Evolutionary conservation across 2,797 vertebrate genomes (phyloP), one percentile per base, ranked within the genome.

Genomic region (Nyctalus aviator): DNA sequence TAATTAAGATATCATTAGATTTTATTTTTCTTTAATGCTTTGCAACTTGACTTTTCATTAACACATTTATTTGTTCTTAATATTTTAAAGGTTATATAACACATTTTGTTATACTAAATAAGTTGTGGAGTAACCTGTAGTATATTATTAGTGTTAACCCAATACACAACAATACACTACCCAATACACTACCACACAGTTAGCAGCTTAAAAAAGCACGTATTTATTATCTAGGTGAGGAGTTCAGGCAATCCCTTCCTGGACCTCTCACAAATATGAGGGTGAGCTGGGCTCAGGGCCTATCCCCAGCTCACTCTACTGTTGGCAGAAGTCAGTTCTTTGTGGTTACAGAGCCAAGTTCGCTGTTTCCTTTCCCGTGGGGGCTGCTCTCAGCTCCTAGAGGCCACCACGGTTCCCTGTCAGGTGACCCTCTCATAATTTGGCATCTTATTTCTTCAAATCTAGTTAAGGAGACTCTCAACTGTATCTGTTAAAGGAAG

Each of bases 31-130:
- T 44, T 46, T 57, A 81, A 37, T 82, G 13, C 23, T 76, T 71
- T 86, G 55, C 82, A 76, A 71, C 46, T 73, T 93, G 55, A 82
- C 32, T 82, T 94, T 88, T 76, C 27, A 17, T 64, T 77, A 64
- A 41, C 5, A 41, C 12, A 48, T 27, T 23, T 50, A 48, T 76
- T 82, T 64, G 32, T 71, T 86, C 17, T 57, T 48, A 37, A 66
- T 57, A 44, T 64, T 75, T 84, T 55, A 13, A 66, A 89, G 46
- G 35, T 82, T 76, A 72, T 37, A 8, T 20, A n/a, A 44, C 13
- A 91, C 27, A 10, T 37, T 66, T 77, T 66, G 12, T 44, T 72
- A 83, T 50, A 35, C 6, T 76, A 76, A 55, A 46, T 66, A 41
- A 18, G 4, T 66, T 27, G 21, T 73, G 14, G 8, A 89, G 50